Evolutionary conservation across 2,113 vertebrate genomes (phyloP).

Genomic region (Redunca redunca): DNA sequence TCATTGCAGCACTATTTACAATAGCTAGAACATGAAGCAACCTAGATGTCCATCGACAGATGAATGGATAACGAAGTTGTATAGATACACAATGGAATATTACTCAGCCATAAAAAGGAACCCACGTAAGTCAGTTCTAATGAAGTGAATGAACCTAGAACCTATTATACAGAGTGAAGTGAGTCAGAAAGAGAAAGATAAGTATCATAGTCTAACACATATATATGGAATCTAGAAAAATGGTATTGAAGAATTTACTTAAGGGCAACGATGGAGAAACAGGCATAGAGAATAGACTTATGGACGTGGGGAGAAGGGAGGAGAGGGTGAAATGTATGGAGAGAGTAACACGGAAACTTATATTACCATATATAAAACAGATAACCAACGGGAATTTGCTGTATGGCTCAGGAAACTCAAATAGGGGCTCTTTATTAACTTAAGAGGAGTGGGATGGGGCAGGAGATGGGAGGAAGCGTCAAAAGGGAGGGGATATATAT

Average conservation of each 20-base stretch:
- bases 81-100: not conserved
- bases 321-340: not conserved
- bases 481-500: not conserved
- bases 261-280: not conserved
- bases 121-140: not conserved
- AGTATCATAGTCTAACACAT: not conserved
- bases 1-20: not conserved
- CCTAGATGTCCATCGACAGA: not conserved
- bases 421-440: not conserved
- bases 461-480: not conserved
- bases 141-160: not conserved
- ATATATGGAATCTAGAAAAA: not conserved
- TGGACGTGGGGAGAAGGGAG: not conserved
- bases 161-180: not conserved
- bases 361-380: not conserved
- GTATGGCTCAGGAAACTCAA: not conserved
- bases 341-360: not conserved
- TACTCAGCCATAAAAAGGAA: not conserved
- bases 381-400: not conserved
- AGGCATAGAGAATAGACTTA: not conserved
- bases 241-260: not conserved
- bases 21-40: not conserved
- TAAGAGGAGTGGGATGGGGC: not conserved
- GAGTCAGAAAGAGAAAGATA: not conserved
- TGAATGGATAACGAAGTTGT: not conserved